A percentile compares a stretch with the other conserved stretches of the same genome.
These are phyloP conservation scores for Euschistus heros DNA, from an alignment of 1,140 invertebrate genomes.

Conservation along the genomic window DNA sequence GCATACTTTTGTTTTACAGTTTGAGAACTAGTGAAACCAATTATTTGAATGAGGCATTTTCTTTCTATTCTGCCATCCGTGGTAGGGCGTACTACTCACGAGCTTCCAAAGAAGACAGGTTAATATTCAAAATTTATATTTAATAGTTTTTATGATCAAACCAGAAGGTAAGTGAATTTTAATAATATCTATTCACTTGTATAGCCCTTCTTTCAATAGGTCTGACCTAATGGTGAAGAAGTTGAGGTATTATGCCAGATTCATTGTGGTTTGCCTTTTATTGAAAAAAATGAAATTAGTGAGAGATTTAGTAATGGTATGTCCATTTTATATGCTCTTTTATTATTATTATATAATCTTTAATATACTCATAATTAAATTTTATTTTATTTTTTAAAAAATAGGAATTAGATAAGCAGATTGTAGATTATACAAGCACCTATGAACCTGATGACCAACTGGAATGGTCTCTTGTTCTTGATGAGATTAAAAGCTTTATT, in stretches of 20 bases:
- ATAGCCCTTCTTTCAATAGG: constrained; percentile 34
- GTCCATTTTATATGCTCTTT: constrained; percentile 21
- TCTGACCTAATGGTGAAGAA: constrained; percentile 97
- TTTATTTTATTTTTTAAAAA: constrained; percentile 21
- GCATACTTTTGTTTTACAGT: constrained; percentile 41
- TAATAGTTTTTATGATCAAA: neutral
- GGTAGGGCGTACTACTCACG: constrained; percentile 89
- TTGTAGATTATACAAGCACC: constrained; percentile 86
- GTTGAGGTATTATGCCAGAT: constrained; percentile 88
- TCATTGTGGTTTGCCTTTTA: constrained; percentile 91
- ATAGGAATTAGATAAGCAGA: constrained; percentile 75
- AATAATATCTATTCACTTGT: neutral
- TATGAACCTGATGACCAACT: constrained; percentile 94
- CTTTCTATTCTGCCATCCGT: constrained; percentile 92
- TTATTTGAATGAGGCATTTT: constrained; percentile 90
- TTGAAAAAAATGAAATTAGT: constrained; percentile 92
- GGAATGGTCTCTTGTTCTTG: constrained; percentile 89
- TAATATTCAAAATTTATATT: constrained; percentile 25
- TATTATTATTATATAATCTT: neutral
- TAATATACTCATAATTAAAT: neutral
- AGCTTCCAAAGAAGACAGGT: constrained; percentile 85
- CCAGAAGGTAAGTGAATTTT: neutral
- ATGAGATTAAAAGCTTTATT: constrained; percentile 91
- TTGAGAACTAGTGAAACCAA: constrained; percentile 90
- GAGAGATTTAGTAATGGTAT: constrained; percentile 70